Percentiles rank a stretch among this genome's conserved stretches.
Conservation (phyloP, 2,113 vertebrate genomes). For the Rostratula benghalensis region DNA sequence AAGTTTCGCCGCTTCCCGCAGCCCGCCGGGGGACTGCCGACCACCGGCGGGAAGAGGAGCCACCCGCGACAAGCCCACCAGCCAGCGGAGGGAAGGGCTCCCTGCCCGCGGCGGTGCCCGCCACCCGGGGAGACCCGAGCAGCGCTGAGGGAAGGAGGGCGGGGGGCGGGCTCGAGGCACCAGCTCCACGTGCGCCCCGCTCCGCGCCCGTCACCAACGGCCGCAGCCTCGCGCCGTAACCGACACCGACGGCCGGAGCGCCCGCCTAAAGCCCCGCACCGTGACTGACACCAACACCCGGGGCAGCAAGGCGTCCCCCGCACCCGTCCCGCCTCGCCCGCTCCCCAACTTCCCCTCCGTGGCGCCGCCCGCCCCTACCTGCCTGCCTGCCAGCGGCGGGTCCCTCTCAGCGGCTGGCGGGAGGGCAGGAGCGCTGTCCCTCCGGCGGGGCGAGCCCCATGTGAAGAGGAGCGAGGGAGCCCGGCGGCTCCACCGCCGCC, state of each 20-base stretch:
- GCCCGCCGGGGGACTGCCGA: neutral
- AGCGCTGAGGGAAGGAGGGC: neutral
- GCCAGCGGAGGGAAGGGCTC: neutral
- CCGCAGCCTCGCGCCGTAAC: neutral
- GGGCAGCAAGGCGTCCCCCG: neutral
- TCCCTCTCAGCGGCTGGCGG: constrained; percentile 6
- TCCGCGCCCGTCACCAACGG: neutral
- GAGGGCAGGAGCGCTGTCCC: constrained; percentile 3
- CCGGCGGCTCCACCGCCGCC: neutral
- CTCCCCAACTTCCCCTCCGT: neutral
- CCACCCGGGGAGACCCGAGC: neutral
- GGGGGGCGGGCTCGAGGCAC: neutral
- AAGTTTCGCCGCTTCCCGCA: neutral
- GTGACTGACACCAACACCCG: neutral
- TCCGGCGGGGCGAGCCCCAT: constrained; percentile 60
- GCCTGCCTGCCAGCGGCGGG: neutral
- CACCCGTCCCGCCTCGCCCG: neutral
- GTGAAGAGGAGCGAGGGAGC: neutral
- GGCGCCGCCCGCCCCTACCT: neutral
- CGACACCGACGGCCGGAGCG: neutral
- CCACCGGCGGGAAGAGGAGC: neutral
- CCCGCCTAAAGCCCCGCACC: neutral
- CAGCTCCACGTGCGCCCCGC: neutral
- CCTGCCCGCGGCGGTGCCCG: neutral
- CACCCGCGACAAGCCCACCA: too few species aligned